phyloP scores from a whole-genome alignment of 2,888 invertebrate genomes.

The Ennomos erosarius region DNA sequence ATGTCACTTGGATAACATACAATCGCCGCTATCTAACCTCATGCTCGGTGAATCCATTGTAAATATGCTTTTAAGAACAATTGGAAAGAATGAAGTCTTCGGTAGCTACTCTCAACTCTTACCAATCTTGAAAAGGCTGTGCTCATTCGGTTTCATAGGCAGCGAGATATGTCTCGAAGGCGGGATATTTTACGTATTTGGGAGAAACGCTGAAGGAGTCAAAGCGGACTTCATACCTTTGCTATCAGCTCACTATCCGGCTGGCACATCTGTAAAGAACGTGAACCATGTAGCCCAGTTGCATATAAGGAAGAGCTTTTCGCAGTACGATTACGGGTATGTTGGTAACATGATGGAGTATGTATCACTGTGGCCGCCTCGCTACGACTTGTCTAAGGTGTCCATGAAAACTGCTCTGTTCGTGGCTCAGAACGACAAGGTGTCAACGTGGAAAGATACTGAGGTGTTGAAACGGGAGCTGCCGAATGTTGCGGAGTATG shows the following conservation, averaged over 20 bases:
- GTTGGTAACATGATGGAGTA: conserved; percentile 32
- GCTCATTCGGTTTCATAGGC: conserved; percentile 24
- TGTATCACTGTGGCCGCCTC: conserved; percentile 38
- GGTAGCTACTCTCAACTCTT: conserved; percentile 6
- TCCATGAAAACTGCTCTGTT: conserved; percentile 36
- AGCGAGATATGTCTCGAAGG: conserved; percentile 34
- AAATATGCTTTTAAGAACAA: conserved; percentile 6
- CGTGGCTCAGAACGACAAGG: conserved; percentile 29
- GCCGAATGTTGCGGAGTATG: conserved; percentile 25
- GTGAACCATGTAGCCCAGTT: conserved; percentile 47
- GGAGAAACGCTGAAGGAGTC: conserved; percentile 36
- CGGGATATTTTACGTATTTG: conserved; percentile 27
- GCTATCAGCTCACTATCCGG: conserved; percentile 39
- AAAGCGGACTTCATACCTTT: conserved; percentile 37
- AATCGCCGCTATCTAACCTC: conserved; percentile 2
- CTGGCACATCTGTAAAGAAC: conserved; percentile 44
- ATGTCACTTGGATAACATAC: conserved; percentile 35
- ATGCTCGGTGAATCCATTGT: conserved; percentile 14
- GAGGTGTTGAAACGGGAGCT: conserved; percentile 19
- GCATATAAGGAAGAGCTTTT: conserved; percentile 36
- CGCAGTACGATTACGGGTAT: conserved; percentile 44
- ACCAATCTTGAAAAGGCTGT: conserved; percentile 17
- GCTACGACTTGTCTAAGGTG: conserved; percentile 47
- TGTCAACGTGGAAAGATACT: conserved; percentile 27
- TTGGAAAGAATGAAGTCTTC: conserved; percentile 37